Evolutionary conservation across 2,888 invertebrate genomes (phyloP).

Genomic region (Apamea monoglypha): DNA sequence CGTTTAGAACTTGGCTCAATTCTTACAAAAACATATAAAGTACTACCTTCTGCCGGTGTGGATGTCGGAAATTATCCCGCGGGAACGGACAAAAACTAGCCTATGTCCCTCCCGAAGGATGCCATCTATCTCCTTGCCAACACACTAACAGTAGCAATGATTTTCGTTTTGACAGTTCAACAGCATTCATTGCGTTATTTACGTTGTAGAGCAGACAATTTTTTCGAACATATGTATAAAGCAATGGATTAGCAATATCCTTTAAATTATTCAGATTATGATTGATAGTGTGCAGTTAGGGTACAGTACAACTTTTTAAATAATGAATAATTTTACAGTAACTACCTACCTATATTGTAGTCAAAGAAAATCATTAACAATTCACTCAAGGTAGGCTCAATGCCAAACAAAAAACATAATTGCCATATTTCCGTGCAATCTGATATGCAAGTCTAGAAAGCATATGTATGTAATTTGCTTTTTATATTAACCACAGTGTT

Average conservation of each 20-base stretch:
- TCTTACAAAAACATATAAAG: not conserved
- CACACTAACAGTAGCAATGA: not conserved
- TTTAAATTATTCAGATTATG: not conserved
- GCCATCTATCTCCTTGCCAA: not conserved
- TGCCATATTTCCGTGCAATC: slow-evolving; percentile 39
- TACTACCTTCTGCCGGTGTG: not conserved
- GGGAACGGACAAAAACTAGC: not conserved
- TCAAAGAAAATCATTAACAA: slow-evolving; percentile 24
- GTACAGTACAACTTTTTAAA: not conserved
- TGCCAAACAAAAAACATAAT: slow-evolving; percentile 31
- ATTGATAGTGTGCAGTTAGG: not conserved
- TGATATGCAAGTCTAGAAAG: slow-evolving; percentile 51
- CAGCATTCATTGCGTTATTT: not conserved
- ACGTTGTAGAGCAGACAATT: not conserved
- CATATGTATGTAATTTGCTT: slow-evolving; percentile 47
- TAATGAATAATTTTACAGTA: not conserved
- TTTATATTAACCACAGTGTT: slow-evolving; percentile 26
- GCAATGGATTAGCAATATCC: too few relatives aligned
- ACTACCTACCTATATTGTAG: not conserved
- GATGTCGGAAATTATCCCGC: not conserved
- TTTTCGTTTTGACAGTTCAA: not conserved
- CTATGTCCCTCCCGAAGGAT: not conserved
- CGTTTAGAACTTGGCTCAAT: not conserved
- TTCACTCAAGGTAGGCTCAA: slow-evolving; percentile 2
- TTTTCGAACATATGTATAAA: not conserved